Conservation (phyloP, 2,888 invertebrate genomes). For the Deroplatys truncata region DNA sequence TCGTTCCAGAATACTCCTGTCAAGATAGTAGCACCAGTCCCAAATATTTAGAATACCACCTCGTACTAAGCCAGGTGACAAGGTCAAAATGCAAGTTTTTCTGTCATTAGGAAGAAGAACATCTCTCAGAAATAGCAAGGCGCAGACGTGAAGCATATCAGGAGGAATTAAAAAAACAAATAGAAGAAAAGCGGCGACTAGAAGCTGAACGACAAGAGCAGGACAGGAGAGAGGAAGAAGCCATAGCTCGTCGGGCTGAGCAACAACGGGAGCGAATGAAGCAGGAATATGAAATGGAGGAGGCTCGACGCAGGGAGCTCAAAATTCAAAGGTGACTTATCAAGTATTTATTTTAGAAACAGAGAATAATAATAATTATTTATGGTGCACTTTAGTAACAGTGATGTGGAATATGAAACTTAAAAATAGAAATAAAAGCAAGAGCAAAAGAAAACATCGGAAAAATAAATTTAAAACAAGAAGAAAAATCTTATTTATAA, state of each 20-base stretch:
- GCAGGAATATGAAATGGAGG: constrained; percentile 24
- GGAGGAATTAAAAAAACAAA: constrained; percentile 25
- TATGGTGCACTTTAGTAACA: no score
- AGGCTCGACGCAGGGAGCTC: constrained; percentile 1
- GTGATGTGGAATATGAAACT: no score
- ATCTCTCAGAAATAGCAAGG: neutral
- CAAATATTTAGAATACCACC: no score
- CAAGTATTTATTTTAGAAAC: neutral
- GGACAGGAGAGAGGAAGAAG: constrained; percentile 23
- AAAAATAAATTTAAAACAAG: no score
- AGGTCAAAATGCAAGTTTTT: no score
- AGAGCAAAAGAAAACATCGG: no score
- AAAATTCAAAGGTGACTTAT: neutral
- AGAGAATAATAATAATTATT: neutral
- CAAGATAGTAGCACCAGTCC: no score
- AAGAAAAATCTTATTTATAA: no score
- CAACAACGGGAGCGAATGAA: constrained; percentile 25
- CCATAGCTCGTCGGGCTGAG: constrained; percentile 16
- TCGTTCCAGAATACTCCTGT: no score
- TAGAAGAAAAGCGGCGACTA: constrained; percentile 24
- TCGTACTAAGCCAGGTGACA: no score
- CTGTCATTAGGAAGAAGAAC: neutral
- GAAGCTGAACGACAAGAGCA: constrained; percentile 21
- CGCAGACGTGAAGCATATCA: constrained; percentile 16
- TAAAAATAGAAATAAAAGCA: no score